Percentiles rank a stretch among this genome's conserved stretches.
Conservation (phyloP, 2,888 invertebrate species). For the Drosophila percnosoma region DNA sequence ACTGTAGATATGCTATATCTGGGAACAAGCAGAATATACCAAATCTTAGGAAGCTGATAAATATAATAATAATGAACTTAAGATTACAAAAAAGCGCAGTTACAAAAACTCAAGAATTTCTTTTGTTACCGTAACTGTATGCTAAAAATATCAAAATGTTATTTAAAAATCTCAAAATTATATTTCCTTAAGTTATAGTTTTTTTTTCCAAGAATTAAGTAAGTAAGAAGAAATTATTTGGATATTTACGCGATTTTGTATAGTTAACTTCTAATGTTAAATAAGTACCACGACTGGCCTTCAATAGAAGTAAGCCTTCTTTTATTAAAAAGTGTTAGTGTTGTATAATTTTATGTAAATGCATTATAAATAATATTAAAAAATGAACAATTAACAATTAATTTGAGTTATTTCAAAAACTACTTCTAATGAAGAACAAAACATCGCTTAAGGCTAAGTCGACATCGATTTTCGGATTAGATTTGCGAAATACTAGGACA, state of each 20-base stretch:
- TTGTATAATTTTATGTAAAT: background rate
- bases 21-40: too few relatives aligned
- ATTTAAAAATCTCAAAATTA: background rate
- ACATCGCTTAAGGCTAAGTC: fast-evolving
- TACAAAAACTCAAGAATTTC: background rate
- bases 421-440: background rate
- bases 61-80: background rate
- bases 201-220: background rate
- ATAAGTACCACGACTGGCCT: background rate
- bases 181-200: background rate
- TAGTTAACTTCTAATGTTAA: background rate
- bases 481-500: too few relatives aligned
- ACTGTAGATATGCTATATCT: too few relatives aligned
- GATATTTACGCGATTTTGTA: background rate
- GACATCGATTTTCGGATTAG: background rate
- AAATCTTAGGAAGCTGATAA: background rate
- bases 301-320: background rate
- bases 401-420: background rate
- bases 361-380: too few relatives aligned
- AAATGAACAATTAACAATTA: too few relatives aligned
- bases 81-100: too few relatives aligned
- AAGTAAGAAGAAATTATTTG: background rate
- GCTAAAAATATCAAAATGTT: background rate
- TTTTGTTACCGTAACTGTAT: too few relatives aligned
- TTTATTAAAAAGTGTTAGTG: background rate